These are phyloP conservation scores for Ctenochaetus hawaiiensis DNA, from an alignment of 2,797 vertebrate genomes.

Conservation along the genomic window DNA sequence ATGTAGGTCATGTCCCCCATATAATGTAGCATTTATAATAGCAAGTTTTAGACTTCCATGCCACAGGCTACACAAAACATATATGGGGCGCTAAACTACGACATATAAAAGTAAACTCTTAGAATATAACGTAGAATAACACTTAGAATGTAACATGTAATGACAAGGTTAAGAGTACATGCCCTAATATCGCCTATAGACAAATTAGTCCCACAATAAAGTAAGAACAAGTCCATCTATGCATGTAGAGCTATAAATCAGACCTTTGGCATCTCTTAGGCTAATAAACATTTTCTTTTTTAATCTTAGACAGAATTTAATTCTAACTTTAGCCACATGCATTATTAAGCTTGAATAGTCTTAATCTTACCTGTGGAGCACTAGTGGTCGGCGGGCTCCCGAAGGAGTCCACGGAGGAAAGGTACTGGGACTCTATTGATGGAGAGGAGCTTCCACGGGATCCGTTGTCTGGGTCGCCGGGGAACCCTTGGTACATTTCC, in stretches of 20 bases:
- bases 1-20: too few species aligned
- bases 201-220: too few species aligned
- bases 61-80: neutral
- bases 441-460: conserved; percentile 96
- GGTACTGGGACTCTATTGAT: conserved; percentile 95
- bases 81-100: neutral
- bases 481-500: conserved; percentile 98
- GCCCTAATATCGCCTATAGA: neutral
- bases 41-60: neutral
- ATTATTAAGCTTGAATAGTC: neutral
- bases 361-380: conserved; percentile 89
- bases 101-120: neutral
- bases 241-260: neutral
- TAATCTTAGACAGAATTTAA: too few species aligned
- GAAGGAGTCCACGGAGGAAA: conserved; percentile 97
- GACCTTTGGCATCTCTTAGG: neutral
- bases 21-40: neutral
- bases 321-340: neutral
- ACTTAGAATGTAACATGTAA: too few species aligned
- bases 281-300: too few species aligned
- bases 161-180: too few species aligned
- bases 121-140: too few species aligned
- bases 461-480: conserved; percentile 94
- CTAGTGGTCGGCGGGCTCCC: conserved; percentile 93
- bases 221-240: neutral